Conservation (phyloP, 2,113 vertebrate genomes). For the Burhinus bistriatus region DNA sequence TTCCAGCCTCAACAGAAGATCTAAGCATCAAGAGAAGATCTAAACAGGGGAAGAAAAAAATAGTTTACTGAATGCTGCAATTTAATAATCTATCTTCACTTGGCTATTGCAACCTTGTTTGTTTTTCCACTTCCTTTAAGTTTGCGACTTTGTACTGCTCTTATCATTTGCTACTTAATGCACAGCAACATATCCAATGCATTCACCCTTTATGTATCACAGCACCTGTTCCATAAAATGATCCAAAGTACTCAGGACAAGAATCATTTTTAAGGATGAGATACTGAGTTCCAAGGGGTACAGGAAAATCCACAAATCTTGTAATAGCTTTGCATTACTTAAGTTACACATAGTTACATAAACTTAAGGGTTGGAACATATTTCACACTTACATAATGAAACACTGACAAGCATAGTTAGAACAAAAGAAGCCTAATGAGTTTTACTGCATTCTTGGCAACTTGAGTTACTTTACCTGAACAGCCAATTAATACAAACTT, state of each 20-base stretch:
- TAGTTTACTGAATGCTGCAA: neutral
- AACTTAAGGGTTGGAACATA: conserved; percentile 60
- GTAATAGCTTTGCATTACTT: conserved; percentile 33
- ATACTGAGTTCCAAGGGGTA: neutral
- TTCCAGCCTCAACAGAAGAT: conserved; percentile 11
- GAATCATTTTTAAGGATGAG: neutral
- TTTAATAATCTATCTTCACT: neutral
- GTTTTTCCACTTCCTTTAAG: neutral
- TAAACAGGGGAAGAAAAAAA: neutral
- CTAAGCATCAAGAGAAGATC: neutral
- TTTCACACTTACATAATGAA: conserved; percentile 62
- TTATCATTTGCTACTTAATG: neutral
- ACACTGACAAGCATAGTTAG: conserved; percentile 51
- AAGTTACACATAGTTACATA: conserved; percentile 51
- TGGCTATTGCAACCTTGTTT: neutral
- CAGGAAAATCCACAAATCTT: conserved; percentile 16
- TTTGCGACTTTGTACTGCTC: neutral
- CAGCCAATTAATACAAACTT: conserved; percentile 59
- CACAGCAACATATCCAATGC: neutral
- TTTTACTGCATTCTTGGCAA: conserved; percentile 55
- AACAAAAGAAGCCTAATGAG: conserved; percentile 51
- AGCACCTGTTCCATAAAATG: neutral
- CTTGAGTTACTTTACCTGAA: conserved; percentile 57
- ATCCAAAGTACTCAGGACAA: neutral
- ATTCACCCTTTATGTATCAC: neutral